Evolutionary conservation across 2,113 vertebrate species (phyloP).

Genomic region (Forbesichthys papilliferus): DNA sequence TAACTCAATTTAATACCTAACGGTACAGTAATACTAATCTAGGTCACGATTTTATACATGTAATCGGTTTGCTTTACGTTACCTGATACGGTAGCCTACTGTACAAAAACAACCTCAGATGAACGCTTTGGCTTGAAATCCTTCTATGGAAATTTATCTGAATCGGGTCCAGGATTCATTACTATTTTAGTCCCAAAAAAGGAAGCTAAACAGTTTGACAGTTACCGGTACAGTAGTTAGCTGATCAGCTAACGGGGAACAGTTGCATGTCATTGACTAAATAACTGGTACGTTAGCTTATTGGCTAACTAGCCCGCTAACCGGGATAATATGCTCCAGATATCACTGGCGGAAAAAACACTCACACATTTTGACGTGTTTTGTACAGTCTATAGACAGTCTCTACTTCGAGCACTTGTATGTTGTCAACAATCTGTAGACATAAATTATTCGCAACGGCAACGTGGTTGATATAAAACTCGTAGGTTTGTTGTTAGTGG

Average conservation of each 20-base stretch:
- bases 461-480: conserved; percentile 20
- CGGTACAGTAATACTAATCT: too few relatives aligned
- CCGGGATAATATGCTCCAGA: conserved; percentile 31
- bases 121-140: not conserved
- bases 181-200: not conserved
- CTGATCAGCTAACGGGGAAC: not conserved
- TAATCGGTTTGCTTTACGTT: not conserved
- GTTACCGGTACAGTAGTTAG: not conserved
- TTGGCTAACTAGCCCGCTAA: conserved; percentile 33
- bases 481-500: conserved; percentile 65
- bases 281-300: conserved; percentile 31
- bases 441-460: not conserved
- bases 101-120: not conserved
- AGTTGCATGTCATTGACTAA: not conserved
- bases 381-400: not conserved
- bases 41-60: not conserved
- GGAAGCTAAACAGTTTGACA: not conserved
- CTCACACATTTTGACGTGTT: not conserved
- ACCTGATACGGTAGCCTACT: not conserved
- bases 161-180: not conserved
- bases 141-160: conserved; percentile 10
- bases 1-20: not conserved
- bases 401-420: not conserved
- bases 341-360: not conserved
- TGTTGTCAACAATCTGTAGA: not conserved